phyloP scores from a whole-genome alignment of 23 tunicate species.

The Botrylloides violaceus region DNA sequence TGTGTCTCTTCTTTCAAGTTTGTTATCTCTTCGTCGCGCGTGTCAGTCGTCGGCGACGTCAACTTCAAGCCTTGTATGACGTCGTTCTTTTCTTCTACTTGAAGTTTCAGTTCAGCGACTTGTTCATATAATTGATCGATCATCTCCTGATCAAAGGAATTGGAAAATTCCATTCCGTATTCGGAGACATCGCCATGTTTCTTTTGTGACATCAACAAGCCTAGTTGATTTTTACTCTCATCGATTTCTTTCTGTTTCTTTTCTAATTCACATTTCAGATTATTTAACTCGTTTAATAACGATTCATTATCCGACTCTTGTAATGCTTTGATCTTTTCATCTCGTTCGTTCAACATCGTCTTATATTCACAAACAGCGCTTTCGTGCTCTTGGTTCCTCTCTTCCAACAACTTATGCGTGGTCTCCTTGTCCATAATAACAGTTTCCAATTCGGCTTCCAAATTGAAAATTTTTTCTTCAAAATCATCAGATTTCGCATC shows the following conservation, averaged over 20 bases:
- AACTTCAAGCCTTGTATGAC: not conserved
- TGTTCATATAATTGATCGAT: conserved; percentile 6
- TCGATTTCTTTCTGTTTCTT: not conserved
- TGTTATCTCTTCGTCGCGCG: not conserved
- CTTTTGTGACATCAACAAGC: not conserved
- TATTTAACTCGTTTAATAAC: not conserved
- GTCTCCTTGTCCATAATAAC: not conserved
- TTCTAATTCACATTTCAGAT: not conserved
- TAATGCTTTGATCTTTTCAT: not conserved
- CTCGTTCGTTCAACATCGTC: not conserved
- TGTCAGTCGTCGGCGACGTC: not conserved
- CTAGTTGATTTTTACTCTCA: not conserved
- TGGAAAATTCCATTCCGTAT: conserved; percentile 22
- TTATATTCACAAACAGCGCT: not conserved
- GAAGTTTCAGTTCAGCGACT: conserved; percentile 15
- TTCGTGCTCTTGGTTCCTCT: not conserved
- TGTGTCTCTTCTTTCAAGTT: not conserved
- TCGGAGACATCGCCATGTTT: not conserved
- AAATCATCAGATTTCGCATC: not conserved
- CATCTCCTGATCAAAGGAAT: conserved; percentile 15
- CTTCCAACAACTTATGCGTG: not conserved
- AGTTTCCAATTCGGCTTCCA: conserved; percentile 16
- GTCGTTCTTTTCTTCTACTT: conserved; percentile 19
- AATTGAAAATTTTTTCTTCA: not conserved
- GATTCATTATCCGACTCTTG: not conserved